A percentile compares a stretch with the other conserved stretches of the same genome.
phyloP scores from a whole-genome alignment of 2,113 vertebrate species.

The Macquaria ambigua region DNA sequence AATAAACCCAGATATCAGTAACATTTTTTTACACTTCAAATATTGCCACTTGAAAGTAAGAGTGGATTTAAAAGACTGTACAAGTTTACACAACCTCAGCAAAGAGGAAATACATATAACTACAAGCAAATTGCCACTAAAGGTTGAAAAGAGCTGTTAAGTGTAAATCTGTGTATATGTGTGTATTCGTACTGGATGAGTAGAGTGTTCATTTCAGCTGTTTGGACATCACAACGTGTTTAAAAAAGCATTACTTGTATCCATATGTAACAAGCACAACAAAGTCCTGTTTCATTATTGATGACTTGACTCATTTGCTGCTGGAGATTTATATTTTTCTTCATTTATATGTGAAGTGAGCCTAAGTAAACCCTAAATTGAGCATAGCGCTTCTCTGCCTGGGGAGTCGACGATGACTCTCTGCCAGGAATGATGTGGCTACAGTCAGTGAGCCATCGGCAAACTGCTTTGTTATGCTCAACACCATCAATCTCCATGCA shows the following conservation, averaged over 20 bases:
- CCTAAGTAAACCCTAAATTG: conserved; percentile 49
- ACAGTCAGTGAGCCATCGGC: conserved; percentile 50
- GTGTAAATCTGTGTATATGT: conserved; percentile 6
- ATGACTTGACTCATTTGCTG: conserved; percentile 28
- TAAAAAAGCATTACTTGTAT: conserved; percentile 6
- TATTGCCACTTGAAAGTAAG: neutral
- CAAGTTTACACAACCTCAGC: neutral
- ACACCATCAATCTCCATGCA: conserved; percentile 70
- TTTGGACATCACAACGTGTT: conserved; percentile 13
- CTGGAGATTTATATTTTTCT: conserved; percentile 34
- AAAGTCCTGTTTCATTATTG: conserved; percentile 5
- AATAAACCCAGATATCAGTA: neutral
- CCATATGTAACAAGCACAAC: conserved; percentile 9
- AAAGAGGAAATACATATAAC: neutral
- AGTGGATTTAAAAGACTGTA: neutral
- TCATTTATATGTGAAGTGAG: conserved; percentile 38
- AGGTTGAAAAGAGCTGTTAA: conserved; percentile 2
- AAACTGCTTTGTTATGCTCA: conserved; percentile 65
- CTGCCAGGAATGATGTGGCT: conserved; percentile 33
- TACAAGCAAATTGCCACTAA: neutral
- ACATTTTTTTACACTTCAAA: neutral
- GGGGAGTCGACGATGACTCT: conserved; percentile 16
- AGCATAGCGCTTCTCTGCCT: conserved; percentile 19
- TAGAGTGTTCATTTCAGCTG: neutral
- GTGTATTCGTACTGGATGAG: neutral